Base-by-base conservation (phyloP, 2,797 vertebrate species). In the Gadopsis bispinosus region DNA sequence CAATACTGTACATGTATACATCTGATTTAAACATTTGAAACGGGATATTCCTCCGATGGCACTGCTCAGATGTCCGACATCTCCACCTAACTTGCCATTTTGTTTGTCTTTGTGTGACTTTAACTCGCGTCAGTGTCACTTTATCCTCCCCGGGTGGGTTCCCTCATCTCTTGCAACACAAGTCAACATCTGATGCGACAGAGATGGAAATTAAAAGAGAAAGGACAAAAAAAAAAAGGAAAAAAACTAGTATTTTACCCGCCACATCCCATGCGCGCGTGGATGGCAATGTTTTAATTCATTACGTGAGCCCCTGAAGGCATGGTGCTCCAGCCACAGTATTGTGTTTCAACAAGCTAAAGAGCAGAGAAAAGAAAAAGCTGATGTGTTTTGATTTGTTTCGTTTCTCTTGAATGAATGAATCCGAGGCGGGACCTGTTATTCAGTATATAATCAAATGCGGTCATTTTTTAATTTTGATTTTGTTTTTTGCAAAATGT, bases 401-500 rank as follows among this genome's bases (percentile, higher is more conserved):
- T 84, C 76, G 84, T 90, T 92, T 92, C 73, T 89, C 87, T 63
- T 75, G 26, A 26, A 26, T 26, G 26, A 26, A 79, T 82, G 87
- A 92, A 88, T 90, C 90, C 61, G 81, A 95, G 93, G 92, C 93
- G 90, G 93, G 93, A 94, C 94, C 92, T 94, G 83, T 93, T 88
- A 86, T 89, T 93, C 81, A 91, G 68, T 91, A 85, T 90, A 83
- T 89, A 80, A 92, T 85, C 66, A 88, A 82, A 93, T 83, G 66
- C 64, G 66, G 84, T 90, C 86, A 88, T 56, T 77, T 69, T 80
- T 79, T 79, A 51, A 71, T 66, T 80, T 76, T 82, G 1, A 26
- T 67, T 33, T 76, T 73, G 73, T n/a, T 85, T 82, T 90, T 90
- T 79, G 64, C 50, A 87, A 91, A 90, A 92, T 93, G 89, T 92